Percentiles rank a stretch among this genome's conserved stretches.
These are phyloP conservation scores for Ispidina picta DNA, from an alignment of 2,797 vertebrate genomes.

Conservation along the genomic window DNA sequence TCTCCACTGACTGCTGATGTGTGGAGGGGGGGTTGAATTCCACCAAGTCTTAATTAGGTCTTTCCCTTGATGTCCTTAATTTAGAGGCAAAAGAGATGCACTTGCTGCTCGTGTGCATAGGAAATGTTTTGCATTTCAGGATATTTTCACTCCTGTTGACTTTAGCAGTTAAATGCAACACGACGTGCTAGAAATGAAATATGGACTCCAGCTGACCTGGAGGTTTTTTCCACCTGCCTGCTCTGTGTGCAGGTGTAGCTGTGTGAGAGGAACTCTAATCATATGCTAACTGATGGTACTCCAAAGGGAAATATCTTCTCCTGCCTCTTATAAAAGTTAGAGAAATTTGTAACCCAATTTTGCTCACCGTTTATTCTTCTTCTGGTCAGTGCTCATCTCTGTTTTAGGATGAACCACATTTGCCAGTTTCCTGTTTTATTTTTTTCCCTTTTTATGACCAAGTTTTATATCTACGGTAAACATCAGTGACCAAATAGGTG, in stretches of 20 bases:
- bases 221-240: neutral
- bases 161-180: neutral
- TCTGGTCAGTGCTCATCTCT: neutral
- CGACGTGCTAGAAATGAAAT: neutral
- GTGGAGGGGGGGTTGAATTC: accelerated
- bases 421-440: accelerated
- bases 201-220: neutral
- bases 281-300: neutral
- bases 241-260: neutral
- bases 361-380: neutral
- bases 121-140: neutral
- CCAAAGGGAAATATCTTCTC: neutral
- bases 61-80: neutral
- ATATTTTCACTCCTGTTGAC: neutral
- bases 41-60: neutral
- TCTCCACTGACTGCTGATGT: neutral
- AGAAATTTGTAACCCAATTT: neutral
- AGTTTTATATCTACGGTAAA: neutral
- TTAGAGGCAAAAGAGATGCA: neutral
- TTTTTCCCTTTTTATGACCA: neutral
- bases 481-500: neutral
- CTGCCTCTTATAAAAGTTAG: neutral
- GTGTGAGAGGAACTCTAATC: neutral
- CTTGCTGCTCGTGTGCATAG: neutral
- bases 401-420: neutral